phyloP scores from a whole-genome alignment of 1,140 invertebrate species.

The Aphaenogaster floridana region DNA sequence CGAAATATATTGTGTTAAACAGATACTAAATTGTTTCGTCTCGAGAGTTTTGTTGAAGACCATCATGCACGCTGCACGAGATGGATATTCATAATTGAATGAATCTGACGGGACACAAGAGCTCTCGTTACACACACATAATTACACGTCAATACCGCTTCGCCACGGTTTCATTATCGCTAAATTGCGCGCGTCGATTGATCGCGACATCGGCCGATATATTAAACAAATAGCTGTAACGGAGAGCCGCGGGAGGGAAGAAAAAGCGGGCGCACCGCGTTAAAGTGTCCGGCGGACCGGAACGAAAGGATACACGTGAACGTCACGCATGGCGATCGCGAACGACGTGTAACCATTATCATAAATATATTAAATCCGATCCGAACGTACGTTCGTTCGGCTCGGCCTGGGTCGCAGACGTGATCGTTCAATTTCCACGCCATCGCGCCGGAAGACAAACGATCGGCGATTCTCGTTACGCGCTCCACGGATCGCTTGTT shows the following conservation, averaged over 20 bases:
- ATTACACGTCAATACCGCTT: slow-evolving; percentile 31
- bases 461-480: slow-evolving; percentile 41
- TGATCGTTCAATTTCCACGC: slow-evolving; percentile 62
- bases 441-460: slow-evolving; percentile 52
- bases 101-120: slow-evolving; percentile 4
- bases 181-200: slow-evolving; percentile 32
- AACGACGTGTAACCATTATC: slow-evolving; percentile 57
- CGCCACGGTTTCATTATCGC: slow-evolving; percentile 21
- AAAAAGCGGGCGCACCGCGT: slow-evolving; percentile 16
- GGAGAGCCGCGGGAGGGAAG: neutral
- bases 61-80: slow-evolving; percentile 42
- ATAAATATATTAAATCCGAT: slow-evolving; percentile 61
- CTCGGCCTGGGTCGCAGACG: slow-evolving; percentile 11
- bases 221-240: slow-evolving; percentile 36
- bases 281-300: slow-evolving; percentile 33
- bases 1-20: slow-evolving; percentile 57
- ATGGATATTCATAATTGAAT: slow-evolving; percentile 30
- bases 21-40: slow-evolving; percentile 58
- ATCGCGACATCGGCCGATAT: slow-evolving; percentile 30
- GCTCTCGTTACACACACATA: slow-evolving; percentile 15
- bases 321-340: slow-evolving; percentile 49
- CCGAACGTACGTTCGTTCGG: slow-evolving; percentile 5
- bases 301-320: slow-evolving; percentile 59
- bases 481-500: slow-evolving; percentile 5
- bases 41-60: slow-evolving; percentile 8